phyloP scores from a whole-genome alignment of 2,888 invertebrate species.

The Lasioglossum lativentre region DNA sequence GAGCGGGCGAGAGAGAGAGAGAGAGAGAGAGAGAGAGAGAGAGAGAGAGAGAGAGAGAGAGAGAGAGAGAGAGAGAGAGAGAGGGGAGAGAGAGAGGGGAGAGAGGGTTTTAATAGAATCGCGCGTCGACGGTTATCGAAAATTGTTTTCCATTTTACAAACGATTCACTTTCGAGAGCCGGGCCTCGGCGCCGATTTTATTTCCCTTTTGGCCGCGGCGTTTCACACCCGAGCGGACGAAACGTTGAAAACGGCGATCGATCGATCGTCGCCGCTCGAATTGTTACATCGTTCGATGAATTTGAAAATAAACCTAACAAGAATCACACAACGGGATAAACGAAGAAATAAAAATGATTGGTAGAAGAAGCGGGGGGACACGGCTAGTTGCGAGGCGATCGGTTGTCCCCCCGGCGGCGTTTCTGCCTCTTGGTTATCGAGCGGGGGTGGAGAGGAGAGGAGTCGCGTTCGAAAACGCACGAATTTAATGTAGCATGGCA shows the following conservation, averaged over 20 bases:
- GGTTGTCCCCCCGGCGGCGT: not conserved
- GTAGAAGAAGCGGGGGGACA: not conserved
- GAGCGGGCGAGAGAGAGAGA: too few relatives aligned
- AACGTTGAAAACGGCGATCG: slow-evolving; percentile 1
- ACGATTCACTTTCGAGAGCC: not conserved
- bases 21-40: not conserved
- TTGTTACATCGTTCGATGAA: slow-evolving; percentile 1
- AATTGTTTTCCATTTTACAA: slow-evolving; percentile 16
- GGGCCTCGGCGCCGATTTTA: not conserved
- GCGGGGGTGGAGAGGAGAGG: not conserved
- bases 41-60: too few relatives aligned
- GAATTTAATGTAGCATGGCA: slow-evolving; percentile 57
- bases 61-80: not conserved
- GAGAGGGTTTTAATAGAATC: not conserved
- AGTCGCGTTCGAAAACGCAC: slow-evolving; percentile 41
- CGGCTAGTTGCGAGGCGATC: not conserved
- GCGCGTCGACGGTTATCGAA: not conserved
- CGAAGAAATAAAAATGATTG: not conserved
- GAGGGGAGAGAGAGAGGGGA: not conserved
- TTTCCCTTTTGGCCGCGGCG: slow-evolving; percentile 17
- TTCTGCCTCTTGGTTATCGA: slow-evolving; percentile 23
- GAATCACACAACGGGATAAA: not conserved
- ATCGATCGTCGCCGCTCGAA: slow-evolving; percentile 4
- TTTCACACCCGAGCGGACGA: not conserved
- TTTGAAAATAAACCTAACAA: slow-evolving; percentile 20